phyloP scores from a whole-genome alignment of 2,888 invertebrate species.

The Spodoptera exigua region DNA sequence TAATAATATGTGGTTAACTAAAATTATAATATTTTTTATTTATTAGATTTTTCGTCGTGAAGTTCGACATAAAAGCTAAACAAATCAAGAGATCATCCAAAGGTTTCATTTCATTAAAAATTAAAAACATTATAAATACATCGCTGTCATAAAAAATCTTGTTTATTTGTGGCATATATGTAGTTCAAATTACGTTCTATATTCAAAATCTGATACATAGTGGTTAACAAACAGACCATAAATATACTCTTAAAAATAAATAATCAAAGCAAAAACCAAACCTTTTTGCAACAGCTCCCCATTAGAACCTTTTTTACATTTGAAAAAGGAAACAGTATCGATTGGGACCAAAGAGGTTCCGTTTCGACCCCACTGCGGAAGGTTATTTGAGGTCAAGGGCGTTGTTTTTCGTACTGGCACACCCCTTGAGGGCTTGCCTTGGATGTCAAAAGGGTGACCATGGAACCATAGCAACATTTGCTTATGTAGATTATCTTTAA shows the following conservation, averaged over 20 bases:
- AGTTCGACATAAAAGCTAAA: too few species aligned
- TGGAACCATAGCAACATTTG: not conserved
- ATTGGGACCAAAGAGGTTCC: slow-evolving; percentile 32
- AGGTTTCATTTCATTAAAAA: too few species aligned
- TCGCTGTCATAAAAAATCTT: too few species aligned
- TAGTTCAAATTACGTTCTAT: too few species aligned
- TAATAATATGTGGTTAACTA: too few species aligned
- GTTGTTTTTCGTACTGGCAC: slow-evolving; percentile 18
- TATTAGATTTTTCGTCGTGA: too few species aligned
- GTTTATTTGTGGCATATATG: too few species aligned
- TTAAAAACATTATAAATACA: too few species aligned
- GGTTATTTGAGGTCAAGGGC: slow-evolving; percentile 38
- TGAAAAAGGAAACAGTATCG: slow-evolving; percentile 40
- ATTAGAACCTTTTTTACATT: slow-evolving; percentile 25
- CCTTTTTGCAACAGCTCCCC: not conserved
- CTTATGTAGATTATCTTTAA: not conserved
- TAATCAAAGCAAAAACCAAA: slow-evolving; percentile 4
- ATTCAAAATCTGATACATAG: too few species aligned
- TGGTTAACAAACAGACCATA: not conserved
- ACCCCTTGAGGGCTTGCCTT: slow-evolving; percentile 45
- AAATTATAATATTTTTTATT: too few species aligned
- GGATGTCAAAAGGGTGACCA: slow-evolving; percentile 20
- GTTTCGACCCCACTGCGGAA: slow-evolving; percentile 29
- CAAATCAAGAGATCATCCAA: too few species aligned
- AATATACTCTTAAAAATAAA: slow-evolving; percentile 4